phyloP scores from a whole-genome alignment of 2,888 invertebrate genomes.

The Xestia c-nigrum region DNA sequence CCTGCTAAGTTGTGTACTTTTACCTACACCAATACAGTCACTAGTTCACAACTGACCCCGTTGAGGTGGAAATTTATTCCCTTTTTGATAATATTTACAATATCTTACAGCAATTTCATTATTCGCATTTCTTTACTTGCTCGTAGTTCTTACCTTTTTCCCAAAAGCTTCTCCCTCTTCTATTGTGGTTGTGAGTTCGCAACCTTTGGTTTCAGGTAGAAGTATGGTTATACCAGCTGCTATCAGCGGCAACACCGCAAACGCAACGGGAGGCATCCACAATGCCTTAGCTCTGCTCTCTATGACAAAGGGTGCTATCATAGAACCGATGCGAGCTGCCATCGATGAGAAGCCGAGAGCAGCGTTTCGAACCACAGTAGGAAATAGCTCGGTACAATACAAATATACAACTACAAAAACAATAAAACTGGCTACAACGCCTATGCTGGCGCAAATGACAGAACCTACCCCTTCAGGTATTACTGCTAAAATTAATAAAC shows the following conservation, averaged over 20 bases:
- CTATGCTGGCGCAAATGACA: constrained; percentile 92
- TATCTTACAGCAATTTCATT: neutral
- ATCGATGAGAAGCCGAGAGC: constrained; percentile 97
- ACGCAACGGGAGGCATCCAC: constrained; percentile 93
- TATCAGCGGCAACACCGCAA: constrained; percentile 93
- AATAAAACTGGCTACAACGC: constrained; percentile 95
- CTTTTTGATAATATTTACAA: constrained; percentile 18
- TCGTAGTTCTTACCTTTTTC: constrained; percentile 61
- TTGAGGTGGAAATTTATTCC: neutral
- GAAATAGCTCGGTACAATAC: constrained; percentile 96
- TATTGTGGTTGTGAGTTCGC: constrained; percentile 94
- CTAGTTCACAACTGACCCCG: neutral
- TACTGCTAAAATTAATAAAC: constrained; percentile 91
- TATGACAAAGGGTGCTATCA: constrained; percentile 95
- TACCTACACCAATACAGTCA: constrained; percentile 1
- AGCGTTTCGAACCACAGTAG: constrained; percentile 96
- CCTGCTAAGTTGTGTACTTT: neutral
- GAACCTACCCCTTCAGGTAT: constrained; percentile 85
- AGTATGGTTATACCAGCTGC: constrained; percentile 89
- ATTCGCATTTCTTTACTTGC: constrained; percentile 8
- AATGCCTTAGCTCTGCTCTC: constrained; percentile 86
- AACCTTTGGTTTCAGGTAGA: constrained; percentile 95
- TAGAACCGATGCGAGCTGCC: constrained; percentile 96
- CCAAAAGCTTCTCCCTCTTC: constrained; percentile 93
- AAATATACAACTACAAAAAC: constrained; percentile 96